Percentiles rank a stretch among this genome's conserved stretches.
Evolutionary conservation across 2,888 invertebrate species (phyloP).

Genomic region (Barypeithes pellucidus): DNA sequence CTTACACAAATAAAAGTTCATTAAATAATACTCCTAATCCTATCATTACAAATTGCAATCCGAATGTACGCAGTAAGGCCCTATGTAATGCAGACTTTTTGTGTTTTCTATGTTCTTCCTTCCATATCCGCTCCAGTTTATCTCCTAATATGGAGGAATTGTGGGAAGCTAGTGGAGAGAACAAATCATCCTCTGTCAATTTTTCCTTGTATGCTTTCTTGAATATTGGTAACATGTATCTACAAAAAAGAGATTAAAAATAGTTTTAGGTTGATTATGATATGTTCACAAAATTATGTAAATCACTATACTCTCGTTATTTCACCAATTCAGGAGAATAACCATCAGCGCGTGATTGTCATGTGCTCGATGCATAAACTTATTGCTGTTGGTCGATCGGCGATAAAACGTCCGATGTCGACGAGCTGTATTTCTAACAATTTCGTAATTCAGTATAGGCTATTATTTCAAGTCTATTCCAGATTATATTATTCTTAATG

Average conservation of each 20-base stretch:
- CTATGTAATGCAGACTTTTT: conserved; percentile 65
- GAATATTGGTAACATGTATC: conserved; percentile 85
- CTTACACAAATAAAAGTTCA: conserved; percentile 67
- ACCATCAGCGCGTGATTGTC: no score
- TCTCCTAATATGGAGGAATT: conserved; percentile 79
- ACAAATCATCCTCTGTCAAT: conserved; percentile 82
- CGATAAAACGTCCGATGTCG: no score
- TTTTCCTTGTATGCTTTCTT: conserved; percentile 80
- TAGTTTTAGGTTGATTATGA: no score
- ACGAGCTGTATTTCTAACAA: no score
- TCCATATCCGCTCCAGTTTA: conserved; percentile 75
- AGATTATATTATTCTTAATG: no score
- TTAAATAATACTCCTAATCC: conserved; percentile 65
- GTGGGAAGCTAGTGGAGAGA: conserved; percentile 79
- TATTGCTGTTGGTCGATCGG: no score
- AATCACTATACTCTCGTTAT: no score
- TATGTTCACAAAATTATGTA: no score
- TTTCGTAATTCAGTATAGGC: no score
- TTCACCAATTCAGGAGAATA: no score
- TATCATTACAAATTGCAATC: conserved; percentile 61
- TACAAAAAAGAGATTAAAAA: conserved; percentile 64
- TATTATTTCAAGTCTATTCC: no score
- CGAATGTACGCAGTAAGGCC: conserved; percentile 64
- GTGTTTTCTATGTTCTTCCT: conserved; percentile 64
- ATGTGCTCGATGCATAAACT: no score